Conservation (phyloP, 2,888 invertebrate genomes). For the Drosophila rubida region DNA sequence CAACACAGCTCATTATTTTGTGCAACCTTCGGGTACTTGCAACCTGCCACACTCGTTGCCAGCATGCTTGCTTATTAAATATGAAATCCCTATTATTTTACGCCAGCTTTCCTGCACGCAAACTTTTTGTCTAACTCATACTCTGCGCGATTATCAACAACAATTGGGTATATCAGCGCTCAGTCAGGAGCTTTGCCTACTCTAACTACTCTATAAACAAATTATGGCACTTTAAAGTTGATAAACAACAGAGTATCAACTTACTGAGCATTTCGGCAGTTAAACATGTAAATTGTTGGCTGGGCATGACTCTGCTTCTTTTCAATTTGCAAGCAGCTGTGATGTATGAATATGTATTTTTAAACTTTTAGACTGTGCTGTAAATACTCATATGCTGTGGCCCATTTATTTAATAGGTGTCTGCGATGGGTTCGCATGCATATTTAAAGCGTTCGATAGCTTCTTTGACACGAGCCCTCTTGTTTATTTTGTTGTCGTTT, state of each 20-base stretch:
- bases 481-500: not conserved
- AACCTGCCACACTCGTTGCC: not conserved
- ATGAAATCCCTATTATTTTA: not conserved
- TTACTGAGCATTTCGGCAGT: not conserved
- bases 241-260: no score
- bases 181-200: not conserved
- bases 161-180: not conserved
- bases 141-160: not conserved
- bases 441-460: conserved; percentile 43
- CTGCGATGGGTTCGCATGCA: conserved; percentile 14
- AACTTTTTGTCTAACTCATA: not conserved
- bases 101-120: not conserved
- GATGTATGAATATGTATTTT: conserved; percentile 14
- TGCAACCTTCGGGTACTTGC: no score
- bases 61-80: conserved; percentile 4
- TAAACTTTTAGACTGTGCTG: not conserved
- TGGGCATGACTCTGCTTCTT: conserved; percentile 13
- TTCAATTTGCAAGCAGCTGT: conserved; percentile 5
- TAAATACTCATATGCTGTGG: conserved; percentile 4
- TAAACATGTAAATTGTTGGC: not conserved
- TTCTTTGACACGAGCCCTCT: conserved; percentile 10
- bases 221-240: no score
- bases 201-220: no score
- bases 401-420: conserved; percentile 19
- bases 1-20: no score